Base-by-base conservation (phyloP, 1,140 invertebrate species). In the Cotesia vestalis region DNA sequence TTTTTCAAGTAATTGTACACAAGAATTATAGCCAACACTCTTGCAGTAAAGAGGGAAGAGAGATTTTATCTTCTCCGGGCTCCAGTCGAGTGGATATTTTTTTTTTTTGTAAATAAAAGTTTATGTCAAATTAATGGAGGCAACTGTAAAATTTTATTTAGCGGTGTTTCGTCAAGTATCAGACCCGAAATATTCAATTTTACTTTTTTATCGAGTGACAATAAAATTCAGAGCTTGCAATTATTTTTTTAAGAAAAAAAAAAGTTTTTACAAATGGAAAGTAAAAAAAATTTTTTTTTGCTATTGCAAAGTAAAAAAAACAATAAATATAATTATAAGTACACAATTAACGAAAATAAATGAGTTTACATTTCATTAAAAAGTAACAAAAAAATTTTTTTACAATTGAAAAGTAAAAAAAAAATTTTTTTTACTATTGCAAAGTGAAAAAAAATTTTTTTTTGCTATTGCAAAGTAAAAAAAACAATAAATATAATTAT, bases 1-100 rank as follows among this genome's bases (percentile, higher is more conserved):
- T 36, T n/a, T 66, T 14, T 38, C 46, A 40, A 40, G 36, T 38
- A 14, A 66, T 51, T 66, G 46, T 66, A 51, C 17, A 17, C 0
- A 38, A 66, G 35, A 66, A 66, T 66, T 66, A 66, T 52, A n/a
- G 40, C 11, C 63, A 51, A 8, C 38, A 46, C 17, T 52, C 5
- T 66, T 63, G 17, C 1, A 46, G 46, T 0, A 40, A 17, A 38
- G 46, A 46, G 27, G 27, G 27, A 27, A 27, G 27, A 27, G 27
- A 11, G 20, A 11, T 14, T 66, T 27, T 20, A 51, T 66, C 51
- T 40, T 66, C 35, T n/a, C 36, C 14, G 11, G 34, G 36, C 34
- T 62, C 60, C 6, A 62, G 4, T 38, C 11, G 60, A 38, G 9
- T 27, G 9, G 17, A 59, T 27, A 59, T 59, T 59, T 59, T 20